phyloP scores from a whole-genome alignment of 2,797 vertebrate species.

The Hyperoplus lanceolatus region DNA sequence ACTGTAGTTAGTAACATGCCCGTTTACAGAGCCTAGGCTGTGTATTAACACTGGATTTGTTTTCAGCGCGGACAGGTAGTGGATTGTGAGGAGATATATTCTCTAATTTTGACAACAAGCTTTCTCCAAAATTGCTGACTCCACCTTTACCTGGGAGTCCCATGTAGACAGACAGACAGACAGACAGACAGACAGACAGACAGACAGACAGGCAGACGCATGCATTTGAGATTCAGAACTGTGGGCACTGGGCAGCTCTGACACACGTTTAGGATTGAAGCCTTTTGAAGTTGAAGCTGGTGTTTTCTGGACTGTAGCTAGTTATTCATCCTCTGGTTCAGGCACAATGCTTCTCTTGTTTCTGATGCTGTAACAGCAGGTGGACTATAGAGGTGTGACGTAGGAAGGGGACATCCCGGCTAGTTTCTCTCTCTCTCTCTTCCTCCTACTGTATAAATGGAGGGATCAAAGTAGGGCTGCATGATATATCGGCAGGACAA shows the following conservation, averaged over 20 bases:
- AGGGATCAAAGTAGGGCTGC: slow-evolving; percentile 43
- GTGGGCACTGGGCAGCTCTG: neutral
- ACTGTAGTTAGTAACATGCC: too few species aligned
- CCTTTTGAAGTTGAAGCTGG: neutral
- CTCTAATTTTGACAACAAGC: too few species aligned
- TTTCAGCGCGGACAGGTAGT: too few species aligned
- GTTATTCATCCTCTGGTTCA: slow-evolving; percentile 20
- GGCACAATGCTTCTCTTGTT: slow-evolving; percentile 55
- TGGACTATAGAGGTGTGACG: slow-evolving; percentile 42
- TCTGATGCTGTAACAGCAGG: slow-evolving; percentile 38
- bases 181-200: too few species aligned
- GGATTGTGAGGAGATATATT: too few species aligned
- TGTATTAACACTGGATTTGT: too few species aligned
- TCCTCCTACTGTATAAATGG: slow-evolving; percentile 45
- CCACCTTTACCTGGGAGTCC: neutral
- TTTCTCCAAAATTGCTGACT: too few species aligned
- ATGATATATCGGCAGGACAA: too few species aligned
- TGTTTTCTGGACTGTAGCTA: slow-evolving; percentile 20
- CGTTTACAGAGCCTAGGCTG: too few species aligned
- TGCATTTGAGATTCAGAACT: neutral
- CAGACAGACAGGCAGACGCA: neutral
- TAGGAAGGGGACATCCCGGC: slow-evolving; percentile 22
- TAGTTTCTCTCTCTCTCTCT: slow-evolving; percentile 19
- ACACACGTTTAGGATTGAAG: neutral
- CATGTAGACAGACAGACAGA: too few species aligned